These are phyloP conservation scores for Hesperia comma DNA, from an alignment of 2,888 invertebrate genomes.

Conservation along the genomic window DNA sequence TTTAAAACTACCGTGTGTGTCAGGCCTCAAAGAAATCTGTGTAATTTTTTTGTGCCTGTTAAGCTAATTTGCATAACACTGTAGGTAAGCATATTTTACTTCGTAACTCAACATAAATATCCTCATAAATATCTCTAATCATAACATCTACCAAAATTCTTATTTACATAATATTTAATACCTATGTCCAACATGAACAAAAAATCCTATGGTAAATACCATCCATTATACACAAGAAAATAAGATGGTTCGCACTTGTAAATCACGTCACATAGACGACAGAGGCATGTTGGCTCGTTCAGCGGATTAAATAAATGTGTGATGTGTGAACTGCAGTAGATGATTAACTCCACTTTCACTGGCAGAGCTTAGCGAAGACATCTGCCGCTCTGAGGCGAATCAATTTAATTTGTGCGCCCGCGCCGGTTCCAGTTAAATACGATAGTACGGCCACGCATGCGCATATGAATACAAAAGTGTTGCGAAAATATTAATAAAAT, in stretches of 20 bases:
- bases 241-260: background rate
- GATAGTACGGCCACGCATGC: constrained; percentile 49
- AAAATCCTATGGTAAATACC: too few species aligned
- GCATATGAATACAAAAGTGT: constrained; percentile 44
- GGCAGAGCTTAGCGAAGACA: constrained; percentile 62
- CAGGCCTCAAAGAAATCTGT: too few species aligned
- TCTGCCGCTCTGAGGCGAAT: constrained; percentile 67
- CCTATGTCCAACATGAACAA: too few species aligned
- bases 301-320: constrained; percentile 3
- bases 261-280: background rate
- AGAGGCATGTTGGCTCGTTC: background rate
- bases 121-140: too few species aligned
- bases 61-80: too few species aligned
- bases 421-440: constrained; percentile 73
- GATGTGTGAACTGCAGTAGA: constrained; percentile 17
- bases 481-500: background rate
- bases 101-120: too few species aligned
- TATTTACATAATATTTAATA: too few species aligned
- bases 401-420: constrained; percentile 75
- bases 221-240: background rate
- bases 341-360: constrained; percentile 61
- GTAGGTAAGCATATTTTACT: too few species aligned
- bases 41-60: too few species aligned
- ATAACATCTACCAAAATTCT: too few species aligned
- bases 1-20: too few species aligned